These are phyloP conservation scores for Eilema sororculum DNA, from an alignment of 2,888 invertebrate genomes.

Conservation along the genomic window DNA sequence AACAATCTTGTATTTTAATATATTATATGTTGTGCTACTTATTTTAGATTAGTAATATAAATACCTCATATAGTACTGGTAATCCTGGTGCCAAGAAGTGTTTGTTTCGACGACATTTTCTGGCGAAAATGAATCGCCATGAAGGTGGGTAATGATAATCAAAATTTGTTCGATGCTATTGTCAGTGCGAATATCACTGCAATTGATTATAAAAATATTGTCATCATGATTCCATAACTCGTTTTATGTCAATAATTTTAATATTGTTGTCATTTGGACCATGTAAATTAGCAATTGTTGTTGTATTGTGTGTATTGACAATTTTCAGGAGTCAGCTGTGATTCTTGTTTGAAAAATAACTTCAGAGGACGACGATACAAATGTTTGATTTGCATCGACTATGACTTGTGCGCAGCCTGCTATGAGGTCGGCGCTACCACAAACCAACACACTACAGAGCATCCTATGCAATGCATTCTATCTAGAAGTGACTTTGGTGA, in stretches of 20 bases:
- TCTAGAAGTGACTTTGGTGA: constrained; percentile 98
- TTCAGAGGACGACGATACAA: constrained; percentile 99
- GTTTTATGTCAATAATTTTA: constrained; percentile 44
- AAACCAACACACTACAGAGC: constrained; percentile 97
- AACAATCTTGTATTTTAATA: constrained; percentile 88
- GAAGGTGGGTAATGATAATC: constrained; percentile 93
- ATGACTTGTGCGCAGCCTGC: constrained; percentile 98
- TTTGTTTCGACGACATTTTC: constrained; percentile 79
- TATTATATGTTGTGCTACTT: constrained; percentile 88
- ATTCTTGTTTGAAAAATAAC: constrained; percentile 99
- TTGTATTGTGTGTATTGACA: constrained; percentile 71
- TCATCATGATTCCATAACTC: constrained; percentile 48
- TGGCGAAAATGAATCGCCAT: constrained; percentile 96
- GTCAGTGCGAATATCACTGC: constrained; percentile 77
- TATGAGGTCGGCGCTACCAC: constrained; percentile 97
- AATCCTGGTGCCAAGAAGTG: constrained; percentile 83
- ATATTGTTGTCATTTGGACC: constrained; percentile 37
- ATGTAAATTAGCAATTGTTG: constrained; percentile 54
- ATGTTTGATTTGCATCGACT: constrained; percentile 99
- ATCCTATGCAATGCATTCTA: constrained; percentile 99
- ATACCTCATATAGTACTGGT: constrained; percentile 83
- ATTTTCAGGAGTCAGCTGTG: constrained; percentile 98
- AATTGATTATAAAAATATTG: constrained; percentile 62
- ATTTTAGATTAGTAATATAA: constrained; percentile 85
- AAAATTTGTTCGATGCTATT: constrained; percentile 86